Evolutionary conservation across 2,797 vertebrate genomes (phyloP), one percentile per base, ranked within the genome.

Genomic region (Lithobates pipiens): DNA sequence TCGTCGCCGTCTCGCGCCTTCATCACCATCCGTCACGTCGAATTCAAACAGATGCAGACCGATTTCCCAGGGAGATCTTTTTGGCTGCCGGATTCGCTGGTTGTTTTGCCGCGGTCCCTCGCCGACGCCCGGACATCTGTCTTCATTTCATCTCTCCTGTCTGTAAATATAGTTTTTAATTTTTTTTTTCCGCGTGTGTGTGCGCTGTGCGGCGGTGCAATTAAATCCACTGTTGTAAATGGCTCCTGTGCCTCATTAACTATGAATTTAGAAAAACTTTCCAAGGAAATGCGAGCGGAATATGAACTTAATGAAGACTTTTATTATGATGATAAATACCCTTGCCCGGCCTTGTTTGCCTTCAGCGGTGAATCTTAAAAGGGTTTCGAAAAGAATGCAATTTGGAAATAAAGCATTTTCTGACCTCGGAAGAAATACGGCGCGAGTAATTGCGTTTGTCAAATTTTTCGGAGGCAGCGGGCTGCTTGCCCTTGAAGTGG

Each of bases 181-280:
- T 72, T 39, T 36, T 36, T 36, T 36, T 36, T 36, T 32, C 1
- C 34, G 34, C 34, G 34, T 73, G 67, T 16, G 32, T 16, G 18
- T 72, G 67, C 9, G 32, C 32, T 18, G 27, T 34, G 71, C 61
- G 25, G 36, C 32, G n/a, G 72, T 10, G 46, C 84, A 76, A 80
- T 81, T 70, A 68, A 44, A 80, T 69, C 57, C 70, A 63, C 44
- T 32, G 77, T 27, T 69, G 84, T 76, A 85, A 85, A 85, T 85
- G 77, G 74, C 71, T 80, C 44, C 8, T n/a, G 84, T 76, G 71
- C 46, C 83, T 76, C 77, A 85, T 81, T 84, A 84, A 63, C 29
- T 25, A 63, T 44, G 13, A 29, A 78, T 77, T 84, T 84, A 44
- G 27, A 36, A 32, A 80, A 69, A 80, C 57, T 81, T 80, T 50